Evolutionary conservation across 2,113 vertebrate genomes (phyloP).

Genomic region (Porphyrio hochstetteri): DNA sequence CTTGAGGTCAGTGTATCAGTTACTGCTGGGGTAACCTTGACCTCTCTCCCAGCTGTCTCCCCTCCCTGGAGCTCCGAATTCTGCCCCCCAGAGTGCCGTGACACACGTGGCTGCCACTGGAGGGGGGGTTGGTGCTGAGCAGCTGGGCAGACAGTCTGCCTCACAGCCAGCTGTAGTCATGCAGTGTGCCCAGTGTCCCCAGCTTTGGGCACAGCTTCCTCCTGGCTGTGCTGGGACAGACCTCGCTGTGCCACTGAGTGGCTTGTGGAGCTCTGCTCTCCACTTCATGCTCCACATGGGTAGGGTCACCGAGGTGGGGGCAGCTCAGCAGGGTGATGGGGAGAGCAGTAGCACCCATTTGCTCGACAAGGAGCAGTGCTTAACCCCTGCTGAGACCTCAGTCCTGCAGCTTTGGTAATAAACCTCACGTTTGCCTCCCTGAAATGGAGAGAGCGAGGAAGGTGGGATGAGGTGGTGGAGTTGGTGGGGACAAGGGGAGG

Average conservation of each 20-base stretch:
- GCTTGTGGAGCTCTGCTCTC: neutral
- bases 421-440: neutral
- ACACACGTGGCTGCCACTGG: neutral
- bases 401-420: neutral
- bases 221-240: neutral
- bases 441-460: neutral
- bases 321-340: neutral
- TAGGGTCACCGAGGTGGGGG: neutral
- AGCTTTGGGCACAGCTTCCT: neutral
- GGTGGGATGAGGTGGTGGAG: neutral
- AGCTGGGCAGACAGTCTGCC: neutral
- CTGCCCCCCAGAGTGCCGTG: rapidly evolving
- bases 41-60: constrained; percentile 46
- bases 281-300: neutral
- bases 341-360: neutral
- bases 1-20: constrained; percentile 50
- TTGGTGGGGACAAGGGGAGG: neutral
- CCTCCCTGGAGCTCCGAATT: constrained; percentile 11
- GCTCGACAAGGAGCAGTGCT: neutral
- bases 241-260: neutral
- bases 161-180: neutral
- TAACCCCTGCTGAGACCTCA: neutral
- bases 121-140: neutral
- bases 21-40: constrained; percentile 57
- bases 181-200: neutral